A percentile compares a stretch with the other conserved stretches of the same genome.
Evolutionary conservation across 1,140 invertebrate genomes (phyloP).

Genomic region (Laupala kohalensis): DNA sequence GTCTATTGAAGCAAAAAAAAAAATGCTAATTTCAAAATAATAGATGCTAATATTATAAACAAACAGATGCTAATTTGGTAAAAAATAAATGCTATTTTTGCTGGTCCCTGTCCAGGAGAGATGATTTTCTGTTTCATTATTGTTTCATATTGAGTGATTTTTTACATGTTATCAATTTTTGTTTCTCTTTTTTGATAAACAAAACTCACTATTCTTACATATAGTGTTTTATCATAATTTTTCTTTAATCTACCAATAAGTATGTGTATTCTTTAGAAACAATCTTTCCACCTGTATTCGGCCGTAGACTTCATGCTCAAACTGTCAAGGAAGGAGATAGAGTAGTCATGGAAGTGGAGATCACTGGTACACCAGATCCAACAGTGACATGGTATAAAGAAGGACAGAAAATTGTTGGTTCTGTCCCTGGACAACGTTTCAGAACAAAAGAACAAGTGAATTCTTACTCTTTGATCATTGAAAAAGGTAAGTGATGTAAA

Average conservation of each 20-base stretch:
- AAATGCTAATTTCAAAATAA: too few relatives aligned
- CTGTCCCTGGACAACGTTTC: conserved; percentile 28
- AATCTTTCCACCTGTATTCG: conserved; percentile 68
- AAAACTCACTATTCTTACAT: too few relatives aligned
- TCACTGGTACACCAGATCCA: conserved; percentile 59
- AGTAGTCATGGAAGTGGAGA: conserved; percentile 63
- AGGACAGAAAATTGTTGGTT: conserved; percentile 37
- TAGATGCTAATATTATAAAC: too few relatives aligned
- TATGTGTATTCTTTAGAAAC: conserved; percentile 39
- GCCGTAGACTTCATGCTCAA: conserved; percentile 60
- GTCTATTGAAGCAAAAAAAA: too few relatives aligned
- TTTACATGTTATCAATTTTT: too few relatives aligned
- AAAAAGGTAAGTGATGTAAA: conserved; percentile 50
- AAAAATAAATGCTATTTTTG: too few relatives aligned
- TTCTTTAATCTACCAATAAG: neutral
- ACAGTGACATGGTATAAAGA: conserved; percentile 63
- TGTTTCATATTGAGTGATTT: too few relatives aligned
- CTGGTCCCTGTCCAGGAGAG: too few relatives aligned
- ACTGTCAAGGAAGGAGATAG: conserved; percentile 57
- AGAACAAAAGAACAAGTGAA: conserved; percentile 48
- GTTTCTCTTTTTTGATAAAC: too few relatives aligned
- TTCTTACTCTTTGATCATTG: conserved; percentile 49
- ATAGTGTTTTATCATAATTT: neutral
- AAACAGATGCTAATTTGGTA: too few relatives aligned
- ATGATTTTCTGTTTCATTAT: too few relatives aligned